Evolutionary conservation across 2,797 vertebrate genomes (phyloP), one percentile per base, ranked within the genome.

Genomic region (Decapterus maruadsi): DNA sequence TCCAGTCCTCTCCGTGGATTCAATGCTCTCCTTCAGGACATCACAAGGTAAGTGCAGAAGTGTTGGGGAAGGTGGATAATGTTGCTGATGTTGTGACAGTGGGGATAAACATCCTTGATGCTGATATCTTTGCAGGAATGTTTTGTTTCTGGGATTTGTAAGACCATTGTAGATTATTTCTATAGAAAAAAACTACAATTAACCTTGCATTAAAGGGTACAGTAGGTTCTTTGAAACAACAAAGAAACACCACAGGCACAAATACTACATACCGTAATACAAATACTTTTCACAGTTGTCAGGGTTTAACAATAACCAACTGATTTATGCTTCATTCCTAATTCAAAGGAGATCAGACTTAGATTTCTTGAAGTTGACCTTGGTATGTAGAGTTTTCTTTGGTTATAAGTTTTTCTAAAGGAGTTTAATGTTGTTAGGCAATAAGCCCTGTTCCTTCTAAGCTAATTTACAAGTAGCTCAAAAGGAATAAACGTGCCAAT

Each of bases 1-100:
- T 61, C 20, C 62, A 8, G 10, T 81, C 36, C 8, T 75, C 1
- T 20, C 17, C 72, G 40, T 69, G 77, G 66, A 83, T 68, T 61
- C 16, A 60, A 34, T 54, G 1, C 20, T 46, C 29, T 72, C 78
- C 78, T 40, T 78, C 79, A 54, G 54, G 76, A 89, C 70, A 45
- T 26, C 13, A 34, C 51, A 72, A 94, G 94, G 94, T 94, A 92
- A 93, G 94, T 92, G 85, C 34, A 54, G 65, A 61, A 16, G 17
- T 81, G 36, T 60, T 71, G 10, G 65, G 6, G 7, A 34, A 4
- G 7, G 34, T 36, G 14, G 19, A 4, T 53, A 10, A 63, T 77
- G 36, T 53, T 73, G 48, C 71, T 72, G 42, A 34, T 58, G 54
- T 42, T 75, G 62, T 81, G 72, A 20, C 26, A 36, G 6, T 36